Percentiles rank a stretch among this genome's conserved stretches.
phyloP scores from a whole-genome alignment of 2,888 invertebrate genomes.

The Neocrepidodera transversa region DNA sequence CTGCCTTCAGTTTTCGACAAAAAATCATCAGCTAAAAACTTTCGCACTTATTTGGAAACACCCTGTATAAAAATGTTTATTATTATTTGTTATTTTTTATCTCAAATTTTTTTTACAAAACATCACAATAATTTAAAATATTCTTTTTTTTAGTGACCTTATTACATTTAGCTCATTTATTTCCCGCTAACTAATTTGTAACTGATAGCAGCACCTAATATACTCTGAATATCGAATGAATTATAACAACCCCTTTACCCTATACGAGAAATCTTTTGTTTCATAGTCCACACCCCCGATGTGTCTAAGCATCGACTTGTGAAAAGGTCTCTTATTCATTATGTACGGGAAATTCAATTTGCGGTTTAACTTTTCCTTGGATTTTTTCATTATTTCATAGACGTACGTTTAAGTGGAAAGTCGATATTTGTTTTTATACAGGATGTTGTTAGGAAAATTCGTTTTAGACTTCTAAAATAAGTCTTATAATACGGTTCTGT shows the following conservation, averaged over 20 bases:
- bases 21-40: too few relatives aligned
- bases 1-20: too few relatives aligned
- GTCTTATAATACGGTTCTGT: too few relatives aligned
- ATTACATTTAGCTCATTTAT: neutral
- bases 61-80: too few relatives aligned
- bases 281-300: constrained; percentile 4
- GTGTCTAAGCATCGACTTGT: constrained; percentile 28
- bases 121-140: too few relatives aligned
- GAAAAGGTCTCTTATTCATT: constrained; percentile 44
- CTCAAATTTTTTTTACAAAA: too few relatives aligned
- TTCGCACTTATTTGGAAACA: too few relatives aligned
- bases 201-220: constrained; percentile 22
- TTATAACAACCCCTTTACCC: constrained; percentile 7
- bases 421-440: constrained; percentile 2
- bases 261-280: neutral
- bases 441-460: constrained; percentile 1
- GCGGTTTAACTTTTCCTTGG: constrained; percentile 2
- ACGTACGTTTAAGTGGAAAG: neutral
- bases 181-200: constrained; percentile 12
- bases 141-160: too few relatives aligned
- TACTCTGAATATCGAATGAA: constrained; percentile 15
- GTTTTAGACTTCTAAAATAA: too few relatives aligned
- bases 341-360: constrained; percentile 32
- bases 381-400: constrained; percentile 1
- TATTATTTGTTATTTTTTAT: too few relatives aligned